phyloP scores from a whole-genome alignment of 2,888 invertebrate genomes.

The Cheilosia urbana region DNA sequence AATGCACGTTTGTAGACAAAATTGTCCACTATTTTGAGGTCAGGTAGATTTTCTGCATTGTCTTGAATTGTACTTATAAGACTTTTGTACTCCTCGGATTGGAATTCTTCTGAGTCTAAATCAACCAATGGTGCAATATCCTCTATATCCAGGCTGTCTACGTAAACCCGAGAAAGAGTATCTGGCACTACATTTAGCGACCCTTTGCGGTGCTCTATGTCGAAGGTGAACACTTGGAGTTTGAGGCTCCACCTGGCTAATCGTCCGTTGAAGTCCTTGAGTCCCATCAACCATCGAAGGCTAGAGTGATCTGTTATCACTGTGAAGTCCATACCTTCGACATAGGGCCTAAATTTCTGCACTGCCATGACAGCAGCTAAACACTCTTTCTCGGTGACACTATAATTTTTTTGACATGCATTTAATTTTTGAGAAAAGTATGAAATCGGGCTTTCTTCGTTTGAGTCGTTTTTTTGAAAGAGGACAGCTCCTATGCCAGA shows the following conservation, averaged over 20 bases:
- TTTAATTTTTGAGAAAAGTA: not conserved
- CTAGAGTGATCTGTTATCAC: too few relatives aligned
- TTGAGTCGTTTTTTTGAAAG: not conserved
- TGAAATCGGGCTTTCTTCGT: not conserved
- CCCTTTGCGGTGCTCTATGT: constrained; percentile 76
- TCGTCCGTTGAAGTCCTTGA: not conserved
- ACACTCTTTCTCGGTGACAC: not conserved
- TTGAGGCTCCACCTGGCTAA: not conserved
- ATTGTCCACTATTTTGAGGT: rapidly evolving
- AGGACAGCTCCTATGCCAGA: not conserved
- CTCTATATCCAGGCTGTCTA: not conserved
- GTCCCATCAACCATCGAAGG: not conserved
- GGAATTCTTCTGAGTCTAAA: too few relatives aligned
- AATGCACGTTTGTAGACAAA: too few relatives aligned
- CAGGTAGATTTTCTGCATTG: too few relatives aligned
- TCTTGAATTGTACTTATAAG: too few relatives aligned
- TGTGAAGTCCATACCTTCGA: too few relatives aligned
- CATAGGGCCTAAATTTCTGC: too few relatives aligned
- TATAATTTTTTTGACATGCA: not conserved
- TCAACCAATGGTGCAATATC: too few relatives aligned
- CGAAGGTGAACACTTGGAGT: constrained; percentile 11
- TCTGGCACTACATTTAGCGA: constrained; percentile 12
- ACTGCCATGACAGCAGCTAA: too few relatives aligned
- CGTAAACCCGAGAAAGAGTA: not conserved
- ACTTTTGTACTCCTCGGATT: too few relatives aligned